Evolutionary conservation across 2,888 invertebrate genomes (phyloP), one percentile per base, ranked within the genome.

Genomic region (Urechis unicinctus): DNA sequence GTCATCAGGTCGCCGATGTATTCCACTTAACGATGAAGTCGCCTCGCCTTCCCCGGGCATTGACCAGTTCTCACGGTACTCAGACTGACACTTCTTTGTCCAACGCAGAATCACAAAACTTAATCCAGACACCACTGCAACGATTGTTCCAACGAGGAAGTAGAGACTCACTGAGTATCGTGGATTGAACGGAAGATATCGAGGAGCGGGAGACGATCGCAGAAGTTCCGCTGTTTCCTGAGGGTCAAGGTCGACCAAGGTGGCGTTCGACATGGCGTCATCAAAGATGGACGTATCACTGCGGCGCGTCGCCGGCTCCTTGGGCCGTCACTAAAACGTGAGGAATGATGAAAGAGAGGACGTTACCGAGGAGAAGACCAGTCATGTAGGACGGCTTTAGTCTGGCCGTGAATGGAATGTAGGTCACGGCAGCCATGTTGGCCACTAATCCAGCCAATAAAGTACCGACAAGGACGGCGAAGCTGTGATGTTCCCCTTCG

Each of bases 281-380:
- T 9, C 36, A 17, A 24, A 9, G 5, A 9, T 6, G 30, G 6
- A 6, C 9, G 17, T 13, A 29, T n/a, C 41, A 29, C 58, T 52
- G 31, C 28, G 42, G 4, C 46, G 54, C 9, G 22, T 28, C 6
- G 17, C 53, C 52, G 25, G 60, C 41, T 6, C 62, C 62, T 30
- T 62, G 61, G 6, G 50, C 62, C 6, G 58, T 25, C 1, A 50
- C 55, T 43, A 61, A 25, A 1, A 59, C 26, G 47, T 62, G 60
- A 2, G 62, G 62, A 1, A 62, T 21, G n/a, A 59, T 44, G 0
- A 47, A 49, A 1, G 53, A 51, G 17, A 62, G 55, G 5, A 47
- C 47, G 21, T 62, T 57, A 1, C 62, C 60, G 6, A 58, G 44
- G 48, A 62, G 26, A 4, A 59, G 28, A 1, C 57, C 62, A 25